Conservation (phyloP, 2,113 vertebrate genomes). For the Nerophis ophidion region DNA sequence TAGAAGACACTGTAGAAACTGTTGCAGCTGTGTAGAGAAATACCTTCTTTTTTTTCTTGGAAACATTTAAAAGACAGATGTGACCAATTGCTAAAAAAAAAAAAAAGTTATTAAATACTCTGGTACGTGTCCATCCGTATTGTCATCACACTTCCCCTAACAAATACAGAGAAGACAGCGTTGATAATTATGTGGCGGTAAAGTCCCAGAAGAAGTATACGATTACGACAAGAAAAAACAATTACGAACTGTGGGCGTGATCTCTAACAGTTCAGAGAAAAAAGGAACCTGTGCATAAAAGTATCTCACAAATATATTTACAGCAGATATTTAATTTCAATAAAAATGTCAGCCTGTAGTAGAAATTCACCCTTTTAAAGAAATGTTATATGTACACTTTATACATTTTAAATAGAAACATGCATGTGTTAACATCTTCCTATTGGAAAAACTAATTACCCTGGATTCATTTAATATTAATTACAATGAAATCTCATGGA, state of each 20-base stretch:
- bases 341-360: conserved; percentile 74
- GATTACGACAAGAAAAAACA: conserved; percentile 46
- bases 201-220: conserved; percentile 35
- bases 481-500: conserved; percentile 67
- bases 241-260: conserved; percentile 48
- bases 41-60: conserved; percentile 55
- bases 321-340: conserved; percentile 69
- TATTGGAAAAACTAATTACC: conserved; percentile 64
- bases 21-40: conserved; percentile 66
- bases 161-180: conserved; percentile 63
- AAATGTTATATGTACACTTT: conserved; percentile 77
- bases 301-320: conserved; percentile 75
- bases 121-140: conserved; percentile 39
- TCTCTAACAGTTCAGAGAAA: conserved; percentile 44
- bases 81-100: conserved; percentile 61
- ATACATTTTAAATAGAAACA: conserved; percentile 80
- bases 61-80: conserved; percentile 59
- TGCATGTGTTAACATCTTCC: conserved; percentile 72
- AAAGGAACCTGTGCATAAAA: conserved; percentile 62
- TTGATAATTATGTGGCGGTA: conserved; percentile 54
- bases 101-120: conserved; percentile 51
- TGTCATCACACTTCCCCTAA: conserved; percentile 43
- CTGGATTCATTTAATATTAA: conserved; percentile 69
- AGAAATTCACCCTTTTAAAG: conserved; percentile 75
- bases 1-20: conserved; percentile 70